Evolutionary conservation across 2,888 invertebrate species (phyloP).

Genomic region (Nephrotoma appendiculata): DNA sequence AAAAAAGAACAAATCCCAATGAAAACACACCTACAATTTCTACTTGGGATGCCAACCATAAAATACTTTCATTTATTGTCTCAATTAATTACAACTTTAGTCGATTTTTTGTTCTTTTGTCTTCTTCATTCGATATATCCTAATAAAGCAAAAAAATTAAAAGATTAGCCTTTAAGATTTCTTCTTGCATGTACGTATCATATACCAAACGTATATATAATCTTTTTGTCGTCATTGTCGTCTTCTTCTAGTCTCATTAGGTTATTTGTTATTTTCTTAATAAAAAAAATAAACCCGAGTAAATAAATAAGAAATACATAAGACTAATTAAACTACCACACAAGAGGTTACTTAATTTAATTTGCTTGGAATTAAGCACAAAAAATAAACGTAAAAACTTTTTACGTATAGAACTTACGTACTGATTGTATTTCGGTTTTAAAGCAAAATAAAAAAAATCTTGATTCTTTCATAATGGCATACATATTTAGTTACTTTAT

Average conservation of each 20-base stretch:
- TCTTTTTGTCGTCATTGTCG: not conserved
- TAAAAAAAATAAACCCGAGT: not conserved
- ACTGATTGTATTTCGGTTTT: not conserved
- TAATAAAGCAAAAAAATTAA: not conserved
- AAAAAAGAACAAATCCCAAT: not conserved
- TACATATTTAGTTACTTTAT: not conserved
- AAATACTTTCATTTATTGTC: not conserved
- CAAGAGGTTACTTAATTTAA: slow-evolving; percentile 1
- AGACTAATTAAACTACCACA: slow-evolving; percentile 4
- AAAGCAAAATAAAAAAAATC: not conserved
- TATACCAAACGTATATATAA: not conserved
- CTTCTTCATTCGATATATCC: not conserved
- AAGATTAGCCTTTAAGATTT: not conserved
- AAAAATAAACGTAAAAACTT: not conserved
- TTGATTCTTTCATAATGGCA: not conserved
- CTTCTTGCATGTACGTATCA: not conserved
- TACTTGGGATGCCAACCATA: not conserved
- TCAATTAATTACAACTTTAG: not conserved
- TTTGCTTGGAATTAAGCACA: not conserved
- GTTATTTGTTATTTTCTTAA: not conserved
- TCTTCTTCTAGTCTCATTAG: not conserved
- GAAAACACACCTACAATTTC: not conserved
- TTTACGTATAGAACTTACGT: not conserved
- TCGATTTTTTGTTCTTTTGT: not conserved
- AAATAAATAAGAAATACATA: not conserved